Percentiles rank a stretch among this genome's conserved stretches.
These are phyloP conservation scores for Pterostichus madidus DNA, from an alignment of 2,888 invertebrate species.

Conservation along the genomic window DNA sequence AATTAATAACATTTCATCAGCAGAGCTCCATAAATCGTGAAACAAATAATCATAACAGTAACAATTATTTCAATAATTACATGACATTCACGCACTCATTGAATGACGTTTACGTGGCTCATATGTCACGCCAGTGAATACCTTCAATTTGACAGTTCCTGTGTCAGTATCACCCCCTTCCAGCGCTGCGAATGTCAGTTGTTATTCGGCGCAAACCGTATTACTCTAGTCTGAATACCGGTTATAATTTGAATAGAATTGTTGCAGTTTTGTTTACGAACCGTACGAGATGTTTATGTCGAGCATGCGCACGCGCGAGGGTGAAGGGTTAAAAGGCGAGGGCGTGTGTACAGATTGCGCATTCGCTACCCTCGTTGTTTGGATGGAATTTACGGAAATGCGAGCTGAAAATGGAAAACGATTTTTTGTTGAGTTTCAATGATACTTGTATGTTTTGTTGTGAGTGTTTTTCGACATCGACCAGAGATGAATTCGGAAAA, in stretches of 20 bases:
- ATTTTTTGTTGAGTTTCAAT: constrained; percentile 23
- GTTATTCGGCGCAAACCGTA: constrained; percentile 17
- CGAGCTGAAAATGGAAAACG: constrained; percentile 31
- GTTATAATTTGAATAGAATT: constrained; percentile 58
- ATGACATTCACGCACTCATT: constrained; percentile 27
- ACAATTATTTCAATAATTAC: constrained; percentile 49
- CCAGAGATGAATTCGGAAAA: background rate
- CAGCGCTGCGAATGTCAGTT: background rate
- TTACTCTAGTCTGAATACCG: constrained; percentile 44
- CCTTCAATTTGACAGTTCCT: constrained; percentile 28
- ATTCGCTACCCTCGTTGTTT: background rate
- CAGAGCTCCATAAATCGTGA: constrained; percentile 23
- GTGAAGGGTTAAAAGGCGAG: background rate
- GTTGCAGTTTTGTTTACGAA: constrained; percentile 53
- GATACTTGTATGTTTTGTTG: constrained; percentile 32
- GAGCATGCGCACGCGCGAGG: background rate
- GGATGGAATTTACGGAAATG: constrained; percentile 25
- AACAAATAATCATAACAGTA: constrained; percentile 30
- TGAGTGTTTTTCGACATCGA: background rate
- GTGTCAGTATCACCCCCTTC: background rate
- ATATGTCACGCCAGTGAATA: constrained; percentile 7
- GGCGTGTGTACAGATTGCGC: background rate
- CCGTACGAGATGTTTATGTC: background rate
- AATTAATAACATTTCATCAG: constrained; percentile 36
- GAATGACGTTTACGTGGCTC: constrained; percentile 23